These are phyloP conservation scores for Symphodus melops DNA, from an alignment of 2,113 vertebrate genomes.

Conservation along the genomic window DNA sequence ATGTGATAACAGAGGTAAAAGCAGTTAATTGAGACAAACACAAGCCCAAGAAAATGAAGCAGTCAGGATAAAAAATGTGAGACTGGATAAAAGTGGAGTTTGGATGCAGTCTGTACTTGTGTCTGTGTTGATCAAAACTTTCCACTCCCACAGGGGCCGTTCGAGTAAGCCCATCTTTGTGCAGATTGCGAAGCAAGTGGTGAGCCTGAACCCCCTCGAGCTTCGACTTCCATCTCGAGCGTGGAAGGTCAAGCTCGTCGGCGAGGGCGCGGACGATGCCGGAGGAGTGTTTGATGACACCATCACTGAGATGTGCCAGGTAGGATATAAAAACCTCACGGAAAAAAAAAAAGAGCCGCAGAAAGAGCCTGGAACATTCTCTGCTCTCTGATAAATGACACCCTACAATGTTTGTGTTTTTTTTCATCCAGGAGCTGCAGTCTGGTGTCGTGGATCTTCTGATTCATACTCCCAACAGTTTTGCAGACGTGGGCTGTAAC, in stretches of 20 bases:
- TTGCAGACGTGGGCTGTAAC: slow-evolving; percentile 86
- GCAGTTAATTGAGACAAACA: no score
- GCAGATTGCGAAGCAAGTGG: slow-evolving; percentile 87
- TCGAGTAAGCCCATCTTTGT: slow-evolving; percentile 88
- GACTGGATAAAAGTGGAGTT: no score
- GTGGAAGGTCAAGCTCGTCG: slow-evolving; percentile 87
- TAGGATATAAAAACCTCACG: slow-evolving; percentile 46
- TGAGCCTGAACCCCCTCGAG: slow-evolving; percentile 83
- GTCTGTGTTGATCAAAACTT: neutral
- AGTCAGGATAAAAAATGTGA: no score
- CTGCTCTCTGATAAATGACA: slow-evolving; percentile 1
- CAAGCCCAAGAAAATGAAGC: no score
- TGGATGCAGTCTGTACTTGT: neutral
- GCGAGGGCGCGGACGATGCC: slow-evolving; percentile 87
- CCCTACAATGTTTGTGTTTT: neutral
- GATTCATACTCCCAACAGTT: slow-evolving; percentile 85
- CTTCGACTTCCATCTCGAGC: slow-evolving; percentile 85
- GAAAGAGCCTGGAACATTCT: neutral
- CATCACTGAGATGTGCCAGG: slow-evolving; percentile 89
- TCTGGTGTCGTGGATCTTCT: slow-evolving; percentile 85
- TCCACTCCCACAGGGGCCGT: slow-evolving; percentile 79
- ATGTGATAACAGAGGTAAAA: no score
- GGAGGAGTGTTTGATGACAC: slow-evolving; percentile 88
- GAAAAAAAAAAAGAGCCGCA: neutral
- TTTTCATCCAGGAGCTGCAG: slow-evolving; percentile 81